Base-by-base conservation (phyloP, 2,113 vertebrate genomes). In the Pterocles burchelli region DNA sequence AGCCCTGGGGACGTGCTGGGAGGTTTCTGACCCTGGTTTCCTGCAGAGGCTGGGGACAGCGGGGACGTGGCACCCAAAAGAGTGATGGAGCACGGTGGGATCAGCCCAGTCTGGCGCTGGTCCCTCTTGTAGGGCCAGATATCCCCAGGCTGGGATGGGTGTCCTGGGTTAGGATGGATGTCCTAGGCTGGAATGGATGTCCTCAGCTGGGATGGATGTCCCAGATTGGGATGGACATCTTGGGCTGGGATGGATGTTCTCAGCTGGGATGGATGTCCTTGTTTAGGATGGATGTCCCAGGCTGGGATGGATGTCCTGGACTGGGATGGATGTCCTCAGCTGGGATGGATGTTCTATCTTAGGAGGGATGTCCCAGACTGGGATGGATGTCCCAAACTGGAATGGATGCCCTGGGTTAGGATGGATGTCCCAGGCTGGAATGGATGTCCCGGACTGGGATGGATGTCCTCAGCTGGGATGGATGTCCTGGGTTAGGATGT, bases 81-180 rank as follows among this genome's bases (percentile, higher is more conserved):
- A 83, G 68, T 0, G 5, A 36, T 38, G 70, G 43, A 59, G 76
- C 29, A 45, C 0, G 0, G 33, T 1, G 11, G n/a, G 17, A 61
- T 28, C 59, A 84, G 83, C 31, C 55, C 54, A 9, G 10, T 33
- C 58, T 34, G 48, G 54, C 10, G 2, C 22, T 59, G 61, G 24
- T 5, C 17, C 24, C 7, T 41, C 18, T 14, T 4, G 6, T 11
- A 57, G 14, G 89, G 55, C 33, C 54, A 65, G 54, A 18, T 38
- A 41, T 58, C 52, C 43, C 28, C 11, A 51, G 25, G 57, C 46
- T 51, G 24, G 68, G 38, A 20, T 43, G 55, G 20, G 21, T 16
- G 25, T 36, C n/a, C 45, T 10, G 9, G 15, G 7, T 13, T 28
- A 43, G 17, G 33, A 20, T 18, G 58, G 21, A 17, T 33, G 20